Base-by-base conservation (phyloP, 2,797 vertebrate species). In the Myiotriccus ornatus region DNA sequence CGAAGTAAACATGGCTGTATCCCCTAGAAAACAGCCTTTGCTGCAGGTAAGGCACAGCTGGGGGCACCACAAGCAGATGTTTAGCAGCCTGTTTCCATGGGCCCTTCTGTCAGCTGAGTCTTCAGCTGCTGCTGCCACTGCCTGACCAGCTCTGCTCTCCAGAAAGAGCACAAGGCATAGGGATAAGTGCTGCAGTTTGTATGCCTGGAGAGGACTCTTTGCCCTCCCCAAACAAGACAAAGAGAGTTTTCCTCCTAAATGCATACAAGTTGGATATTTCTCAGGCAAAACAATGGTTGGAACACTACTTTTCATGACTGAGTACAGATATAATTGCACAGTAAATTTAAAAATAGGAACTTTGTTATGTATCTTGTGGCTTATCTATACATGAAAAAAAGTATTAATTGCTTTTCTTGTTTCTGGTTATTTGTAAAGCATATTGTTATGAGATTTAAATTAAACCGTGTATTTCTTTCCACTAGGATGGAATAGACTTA, bases 111-210 rank as follows among this genome's bases (percentile, higher is more conserved):
- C 64, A 56, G 10, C 22, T 23, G 20, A 67, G 32, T 12, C 25
- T 41, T n/a, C 59, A 79, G 37, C 21, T 57, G 28, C 46, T 78
- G 35, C 23, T 68, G 22, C 49, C 73, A 65, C 41, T 69, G 25
- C 69, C 65, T 59, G 44, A 46, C 8, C 20, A 44, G 32, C 44
- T 62, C 59, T 30, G 25, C n/a, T 46, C 28, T 77, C 41, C 46
- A 64, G 49, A 46, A 81, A 24, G 11, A 68, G 24, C 17, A n/a
- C 0, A 0, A 0, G 1, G 14, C 11, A 5, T 27, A 57, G 37
- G 3, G 14, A 23, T 27, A 50, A 7, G n/a, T 20, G 14, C 17
- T 46, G 11, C 15, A 41, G 12, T 69, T 43, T 3, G 6, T 53
- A 17, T 9, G 8, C 24, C 35, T 87, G 25, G 25, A 75, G 14